phyloP scores from a whole-genome alignment of 2,113 vertebrate species.

The Mormyrus lacerda region DNA sequence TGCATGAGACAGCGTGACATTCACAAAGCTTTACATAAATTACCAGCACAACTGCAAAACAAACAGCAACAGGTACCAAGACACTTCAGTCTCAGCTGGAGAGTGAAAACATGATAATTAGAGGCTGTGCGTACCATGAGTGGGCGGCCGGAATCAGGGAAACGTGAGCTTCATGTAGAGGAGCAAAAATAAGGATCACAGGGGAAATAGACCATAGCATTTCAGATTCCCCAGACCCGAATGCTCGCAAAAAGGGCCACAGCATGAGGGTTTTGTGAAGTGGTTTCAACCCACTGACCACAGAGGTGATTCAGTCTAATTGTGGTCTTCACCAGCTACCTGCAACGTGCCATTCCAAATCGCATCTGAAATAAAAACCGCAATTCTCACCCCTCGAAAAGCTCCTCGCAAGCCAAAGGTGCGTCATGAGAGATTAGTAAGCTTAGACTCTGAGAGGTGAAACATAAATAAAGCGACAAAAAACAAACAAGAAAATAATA shows the following conservation, averaged over 20 bases:
- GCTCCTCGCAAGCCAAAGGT: background rate
- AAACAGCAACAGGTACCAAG: background rate
- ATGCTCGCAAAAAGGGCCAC: background rate
- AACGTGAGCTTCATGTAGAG: background rate
- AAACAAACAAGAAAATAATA: background rate
- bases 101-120: background rate
- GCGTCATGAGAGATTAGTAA: background rate
- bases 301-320: constrained; percentile 1
- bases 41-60: background rate
- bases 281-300: background rate
- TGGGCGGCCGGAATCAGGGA: background rate
- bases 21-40: background rate
- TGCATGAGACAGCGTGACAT: background rate
- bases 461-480: background rate
- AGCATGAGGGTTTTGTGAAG: background rate
- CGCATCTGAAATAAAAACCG: background rate
- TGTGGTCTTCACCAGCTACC: background rate
- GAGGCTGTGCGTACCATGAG: background rate
- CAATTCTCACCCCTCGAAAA: background rate
- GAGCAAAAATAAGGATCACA: background rate
- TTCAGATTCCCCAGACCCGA: background rate
- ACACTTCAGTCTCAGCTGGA: background rate
- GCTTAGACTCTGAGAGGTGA: background rate
- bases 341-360: background rate
- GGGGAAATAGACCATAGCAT: background rate